phyloP scores from a whole-genome alignment of 2,797 vertebrate genomes.

The Rhynchonycteris naso region DNA sequence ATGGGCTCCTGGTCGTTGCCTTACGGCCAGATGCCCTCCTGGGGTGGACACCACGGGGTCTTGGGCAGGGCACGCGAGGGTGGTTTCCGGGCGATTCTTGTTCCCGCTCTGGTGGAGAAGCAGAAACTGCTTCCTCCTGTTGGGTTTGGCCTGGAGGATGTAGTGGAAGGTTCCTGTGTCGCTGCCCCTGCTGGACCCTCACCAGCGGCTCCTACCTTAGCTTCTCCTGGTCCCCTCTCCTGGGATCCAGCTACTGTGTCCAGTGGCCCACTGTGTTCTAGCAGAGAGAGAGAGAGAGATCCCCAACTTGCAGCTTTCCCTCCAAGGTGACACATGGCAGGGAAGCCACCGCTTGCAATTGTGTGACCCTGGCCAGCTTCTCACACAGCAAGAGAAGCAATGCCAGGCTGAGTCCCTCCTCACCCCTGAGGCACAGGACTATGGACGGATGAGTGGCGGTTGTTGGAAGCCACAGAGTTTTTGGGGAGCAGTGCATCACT shows the following conservation, averaged over 20 bases:
- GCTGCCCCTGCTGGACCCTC: no score
- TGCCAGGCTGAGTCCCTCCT: rapidly evolving
- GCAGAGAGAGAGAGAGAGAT: rapidly evolving
- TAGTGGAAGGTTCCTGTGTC: no score
- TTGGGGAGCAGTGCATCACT: background rate
- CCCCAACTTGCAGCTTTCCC: background rate
- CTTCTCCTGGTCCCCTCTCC: background rate
- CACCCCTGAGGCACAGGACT: background rate
- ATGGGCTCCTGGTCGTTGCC: background rate
- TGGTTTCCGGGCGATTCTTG: background rate
- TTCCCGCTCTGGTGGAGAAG: background rate
- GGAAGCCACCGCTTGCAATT: no score
- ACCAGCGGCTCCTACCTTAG: rapidly evolving
- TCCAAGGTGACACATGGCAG: no score
- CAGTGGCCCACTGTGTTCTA: background rate
- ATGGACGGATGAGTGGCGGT: background rate
- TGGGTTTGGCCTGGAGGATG: background rate
- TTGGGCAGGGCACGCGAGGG: background rate
- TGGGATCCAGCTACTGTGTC: background rate
- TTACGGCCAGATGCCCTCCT: rapidly evolving
- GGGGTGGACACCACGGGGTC: background rate
- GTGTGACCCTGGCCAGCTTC: background rate
- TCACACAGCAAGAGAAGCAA: background rate
- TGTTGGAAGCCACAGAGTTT: background rate
- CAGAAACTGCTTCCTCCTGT: background rate